Evolutionary conservation across 30 jellyfish, hydroid and myxozoan species (phyloP).

Genomic region (Haliclystus octoradiatus): DNA sequence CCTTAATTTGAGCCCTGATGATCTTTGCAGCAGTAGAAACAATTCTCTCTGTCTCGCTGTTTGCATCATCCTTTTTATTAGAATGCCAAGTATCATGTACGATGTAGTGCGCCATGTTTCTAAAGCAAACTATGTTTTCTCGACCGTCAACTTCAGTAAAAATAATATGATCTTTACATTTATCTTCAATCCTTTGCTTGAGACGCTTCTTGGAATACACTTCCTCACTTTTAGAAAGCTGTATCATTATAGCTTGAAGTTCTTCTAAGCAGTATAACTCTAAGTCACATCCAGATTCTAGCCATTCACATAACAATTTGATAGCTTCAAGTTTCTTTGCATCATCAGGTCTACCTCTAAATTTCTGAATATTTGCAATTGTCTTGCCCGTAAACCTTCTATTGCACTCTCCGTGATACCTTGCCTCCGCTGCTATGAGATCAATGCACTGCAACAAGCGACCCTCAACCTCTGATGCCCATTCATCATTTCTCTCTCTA

Average conservation of each 20-base stretch:
- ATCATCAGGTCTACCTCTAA: constrained; percentile 27
- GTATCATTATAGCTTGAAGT: background rate
- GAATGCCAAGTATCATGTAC: constrained; percentile 5
- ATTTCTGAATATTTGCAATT: background rate
- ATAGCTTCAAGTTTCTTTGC: constrained; percentile 7
- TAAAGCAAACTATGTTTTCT: constrained; percentile 27
- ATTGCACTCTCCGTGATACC: constrained; percentile 31
- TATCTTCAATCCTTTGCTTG: constrained; percentile 7
- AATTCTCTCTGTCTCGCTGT: constrained; percentile 16
- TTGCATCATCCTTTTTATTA: background rate
- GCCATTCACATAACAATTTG: constrained; percentile 23
- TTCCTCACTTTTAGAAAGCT: background rate
- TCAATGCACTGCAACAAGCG: constrained; percentile 4
- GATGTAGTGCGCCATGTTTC: constrained; percentile 28
- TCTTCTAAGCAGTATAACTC: constrained; percentile 24
- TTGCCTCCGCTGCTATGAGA: constrained; percentile 47
- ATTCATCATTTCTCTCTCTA: constrained; percentile 16
- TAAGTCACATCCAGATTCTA: constrained; percentile 23
- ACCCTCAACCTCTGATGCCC: background rate
- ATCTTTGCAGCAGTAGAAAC: constrained; percentile 36
- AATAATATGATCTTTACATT: constrained; percentile 26
- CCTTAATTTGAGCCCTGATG: constrained; percentile 3
- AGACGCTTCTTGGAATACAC: constrained; percentile 7
- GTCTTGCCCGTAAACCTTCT: constrained; percentile 15
- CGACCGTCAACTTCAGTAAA: constrained; percentile 6